These are phyloP conservation scores for Acrocyrtus sp. DNA, from an alignment of 2,888 invertebrate species.

Conservation along the genomic window DNA sequence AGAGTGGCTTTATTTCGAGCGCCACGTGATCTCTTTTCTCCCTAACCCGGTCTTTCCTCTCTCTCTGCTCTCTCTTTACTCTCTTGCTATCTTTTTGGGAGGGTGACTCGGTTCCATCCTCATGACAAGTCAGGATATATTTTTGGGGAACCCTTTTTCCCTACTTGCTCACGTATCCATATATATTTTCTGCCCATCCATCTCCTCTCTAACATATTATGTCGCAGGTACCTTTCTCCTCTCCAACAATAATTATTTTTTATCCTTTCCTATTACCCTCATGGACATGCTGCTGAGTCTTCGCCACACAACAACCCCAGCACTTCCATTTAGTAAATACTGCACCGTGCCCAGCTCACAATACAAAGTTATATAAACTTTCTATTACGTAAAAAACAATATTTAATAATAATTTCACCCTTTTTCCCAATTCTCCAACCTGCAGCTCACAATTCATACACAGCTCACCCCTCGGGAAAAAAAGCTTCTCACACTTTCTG, in stretches of 20 bases:
- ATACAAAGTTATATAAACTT: neutral
- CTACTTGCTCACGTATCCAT: neutral
- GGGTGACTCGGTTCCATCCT: constrained; percentile 17
- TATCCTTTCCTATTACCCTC: constrained; percentile 18
- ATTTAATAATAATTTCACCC: no score
- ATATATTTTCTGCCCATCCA: constrained; percentile 16
- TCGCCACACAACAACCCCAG: constrained; percentile 22
- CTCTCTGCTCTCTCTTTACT: constrained; percentile 17
- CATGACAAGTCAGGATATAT: no score
- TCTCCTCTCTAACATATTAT: constrained; percentile 5
- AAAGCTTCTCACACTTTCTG: no score
- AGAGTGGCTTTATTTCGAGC: constrained; percentile 18
- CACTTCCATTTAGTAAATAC: neutral
- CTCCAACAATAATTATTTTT: constrained; percentile 7
- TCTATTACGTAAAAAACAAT: neutral
- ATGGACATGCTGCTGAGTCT: constrained; percentile 20
- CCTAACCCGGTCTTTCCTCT: constrained; percentile 13
- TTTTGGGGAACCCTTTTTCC: constrained; percentile 17
- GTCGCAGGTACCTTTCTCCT: constrained; percentile 35
- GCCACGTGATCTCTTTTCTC: constrained; percentile 42
- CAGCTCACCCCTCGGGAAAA: no score
- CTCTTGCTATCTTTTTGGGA: neutral
- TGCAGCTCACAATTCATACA: no score
- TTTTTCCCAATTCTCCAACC: constrained; percentile 26
- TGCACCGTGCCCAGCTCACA: neutral